Evolutionary conservation across 2,113 vertebrate species (phyloP), one percentile per base, ranked within the genome.

Genomic region (Barnardius zonarius): DNA sequence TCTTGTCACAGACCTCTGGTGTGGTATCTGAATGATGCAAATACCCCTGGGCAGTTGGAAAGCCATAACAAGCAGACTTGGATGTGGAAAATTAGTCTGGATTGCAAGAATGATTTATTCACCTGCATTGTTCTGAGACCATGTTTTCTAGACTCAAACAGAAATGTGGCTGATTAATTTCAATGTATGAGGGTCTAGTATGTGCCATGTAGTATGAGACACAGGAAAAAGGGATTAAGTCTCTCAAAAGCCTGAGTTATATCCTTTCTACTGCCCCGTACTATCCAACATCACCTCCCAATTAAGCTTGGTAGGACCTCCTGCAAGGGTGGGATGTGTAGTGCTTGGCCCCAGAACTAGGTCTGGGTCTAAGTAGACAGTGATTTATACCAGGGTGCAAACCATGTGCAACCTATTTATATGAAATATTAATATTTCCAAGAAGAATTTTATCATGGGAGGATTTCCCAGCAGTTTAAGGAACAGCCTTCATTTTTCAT

Each of bases 401-500:
- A 91, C n/a, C 17, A 24, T 20, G 28, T 73, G 90, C 91, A 90
- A 89, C 74, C 80, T n/a, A 76, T 37, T 93, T 78, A n/a, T 91
- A 31, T 95, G 81, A 64, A 96, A 93, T 88, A 94, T 96, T 91
- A 73, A 35, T 82, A 66, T 81, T 86, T 55, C 49, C 62, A 41
- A 66, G 62, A 82, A 92, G 62, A 64, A 49, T 66, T 84, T 75
- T 94, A 43, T 84, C 90, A 75, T 48, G 83, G 80, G 80, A 96
- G 35, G 37, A 73, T 93, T 96, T 95, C 74, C 83, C 54, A 92
- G 90, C 63, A 93, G 73, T 74, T 72, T 84, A 72, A 57, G 30
- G 52, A 44, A 55, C 52, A 88, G 66, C 44, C 70, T 92, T 92
- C 93, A 96, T 96, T 96, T 95, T 92, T 97, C 95, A 92, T 74